A percentile compares a stretch with the other conserved stretches of the same genome.
Evolutionary conservation across 1,140 invertebrate genomes (phyloP).

Genomic region (Uloborus diversus): DNA sequence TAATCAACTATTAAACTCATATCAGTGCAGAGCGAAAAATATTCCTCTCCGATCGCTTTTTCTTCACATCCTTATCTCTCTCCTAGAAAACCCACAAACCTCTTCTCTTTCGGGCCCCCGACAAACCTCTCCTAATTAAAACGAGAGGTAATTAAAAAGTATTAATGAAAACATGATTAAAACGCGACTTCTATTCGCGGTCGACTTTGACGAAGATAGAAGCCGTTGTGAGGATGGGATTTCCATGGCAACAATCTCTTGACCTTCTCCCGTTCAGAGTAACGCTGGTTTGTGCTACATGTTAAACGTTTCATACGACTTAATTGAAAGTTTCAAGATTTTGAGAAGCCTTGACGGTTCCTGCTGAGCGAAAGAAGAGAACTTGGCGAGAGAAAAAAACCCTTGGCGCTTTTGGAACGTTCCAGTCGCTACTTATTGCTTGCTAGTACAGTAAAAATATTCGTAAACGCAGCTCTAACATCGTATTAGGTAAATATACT

Average conservation of each 20-base stretch:
- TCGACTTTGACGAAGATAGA: not conserved
- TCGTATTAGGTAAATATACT: no score
- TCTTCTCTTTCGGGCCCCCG: not conserved
- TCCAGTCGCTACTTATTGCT: no score
- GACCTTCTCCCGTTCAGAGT: not conserved
- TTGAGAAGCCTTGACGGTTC: not conserved
- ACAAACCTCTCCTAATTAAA: slow-evolving; percentile 40
- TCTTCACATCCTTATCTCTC: not conserved
- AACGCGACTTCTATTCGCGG: slow-evolving; percentile 29
- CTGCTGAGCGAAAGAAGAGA: no score
- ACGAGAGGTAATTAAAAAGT: slow-evolving; percentile 52
- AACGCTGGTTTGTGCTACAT: not conserved
- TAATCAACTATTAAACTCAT: not conserved
- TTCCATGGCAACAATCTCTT: slow-evolving; percentile 36
- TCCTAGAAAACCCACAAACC: not conserved
- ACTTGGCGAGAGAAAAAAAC: no score
- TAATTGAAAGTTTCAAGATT: not conserved
- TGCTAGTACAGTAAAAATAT: no score
- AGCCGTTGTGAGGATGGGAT: not conserved
- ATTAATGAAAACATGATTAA: slow-evolving; percentile 55
- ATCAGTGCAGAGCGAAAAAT: not conserved
- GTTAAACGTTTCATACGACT: not conserved
- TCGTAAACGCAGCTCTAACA: no score
- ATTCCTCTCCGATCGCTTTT: not conserved
- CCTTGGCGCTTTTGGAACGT: no score